These are phyloP conservation scores for Esox lucius DNA, from an alignment of 2,797 vertebrate species.

Conservation along the genomic window DNA sequence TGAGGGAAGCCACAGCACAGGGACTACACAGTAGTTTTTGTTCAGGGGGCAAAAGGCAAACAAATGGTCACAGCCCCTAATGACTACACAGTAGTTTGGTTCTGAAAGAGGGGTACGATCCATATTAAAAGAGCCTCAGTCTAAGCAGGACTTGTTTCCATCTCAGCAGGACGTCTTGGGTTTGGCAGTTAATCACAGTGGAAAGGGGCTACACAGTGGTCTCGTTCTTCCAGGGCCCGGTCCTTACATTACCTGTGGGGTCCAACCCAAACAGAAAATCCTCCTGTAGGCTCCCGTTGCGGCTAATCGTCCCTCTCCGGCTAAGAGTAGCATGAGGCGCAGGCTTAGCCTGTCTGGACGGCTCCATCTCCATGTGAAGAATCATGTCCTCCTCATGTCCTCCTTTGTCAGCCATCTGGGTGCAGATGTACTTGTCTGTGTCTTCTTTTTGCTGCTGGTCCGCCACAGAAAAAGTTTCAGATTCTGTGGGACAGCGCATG, in stretches of 20 bases:
- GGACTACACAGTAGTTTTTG: constrained; percentile 57
- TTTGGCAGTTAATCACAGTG: too few relatives aligned
- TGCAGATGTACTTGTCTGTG: constrained; percentile 70
- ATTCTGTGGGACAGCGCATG: constrained; percentile 60
- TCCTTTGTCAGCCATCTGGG: constrained; percentile 70
- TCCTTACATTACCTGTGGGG: constrained; percentile 89
- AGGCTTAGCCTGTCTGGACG: constrained; percentile 67
- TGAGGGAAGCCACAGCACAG: constrained; percentile 37
- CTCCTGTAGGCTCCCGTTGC: constrained; percentile 83
- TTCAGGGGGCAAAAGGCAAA: constrained; percentile 6
- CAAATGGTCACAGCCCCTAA: constrained; percentile 40
- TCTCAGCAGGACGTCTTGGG: too few relatives aligned
- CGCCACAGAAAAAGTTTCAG: constrained; percentile 29
- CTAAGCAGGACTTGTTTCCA: too few relatives aligned
- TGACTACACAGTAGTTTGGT: constrained; percentile 59
- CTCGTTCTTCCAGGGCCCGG: constrained; percentile 96
- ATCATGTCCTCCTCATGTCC: constrained; percentile 62
- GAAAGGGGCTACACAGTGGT: constrained; percentile 86
- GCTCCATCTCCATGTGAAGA: constrained; percentile 74
- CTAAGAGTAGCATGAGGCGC: constrained; percentile 75
- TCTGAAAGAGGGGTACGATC: neutral
- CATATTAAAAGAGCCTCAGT: too few relatives aligned
- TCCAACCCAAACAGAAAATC: constrained; percentile 83
- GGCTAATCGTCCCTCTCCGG: constrained; percentile 68
- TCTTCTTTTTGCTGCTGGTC: constrained; percentile 67